A percentile compares a stretch with the other conserved stretches of the same genome.
Conservation (phyloP, 2,113 vertebrate species). For the Cyanistes caeruleus region DNA sequence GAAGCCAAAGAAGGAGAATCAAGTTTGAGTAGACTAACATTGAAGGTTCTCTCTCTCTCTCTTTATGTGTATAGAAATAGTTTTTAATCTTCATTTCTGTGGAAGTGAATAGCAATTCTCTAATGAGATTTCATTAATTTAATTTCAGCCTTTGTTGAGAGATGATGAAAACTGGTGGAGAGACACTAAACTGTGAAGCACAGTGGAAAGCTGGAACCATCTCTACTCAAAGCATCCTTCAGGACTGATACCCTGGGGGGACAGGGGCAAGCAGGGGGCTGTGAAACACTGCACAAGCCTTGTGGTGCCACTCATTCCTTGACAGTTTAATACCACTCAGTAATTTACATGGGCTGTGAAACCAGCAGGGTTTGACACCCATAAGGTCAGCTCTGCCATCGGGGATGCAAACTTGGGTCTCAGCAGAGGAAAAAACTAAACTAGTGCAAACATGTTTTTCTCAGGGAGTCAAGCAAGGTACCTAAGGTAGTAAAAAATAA, state of each 20-base stretch:
- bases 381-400: background rate
- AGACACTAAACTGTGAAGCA: background rate
- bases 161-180: background rate
- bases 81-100: background rate
- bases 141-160: background rate
- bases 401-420: background rate
- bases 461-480: background rate
- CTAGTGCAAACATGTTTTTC: background rate
- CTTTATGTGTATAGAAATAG: background rate
- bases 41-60: background rate
- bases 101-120: background rate
- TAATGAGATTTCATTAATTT: background rate
- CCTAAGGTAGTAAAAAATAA: background rate
- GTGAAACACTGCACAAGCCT: background rate
- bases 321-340: background rate
- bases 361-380: background rate
- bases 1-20: background rate
- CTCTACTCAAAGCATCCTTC: background rate
- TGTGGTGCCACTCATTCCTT: background rate
- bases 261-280: background rate
- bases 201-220: background rate
- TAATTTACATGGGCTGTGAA: background rate
- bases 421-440: background rate
- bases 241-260: background rate
- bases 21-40: background rate